Evolutionary conservation across 2,888 invertebrate species (phyloP), one percentile per base, ranked within the genome.

Genomic region (Eutolmus rufibarbis): DNA sequence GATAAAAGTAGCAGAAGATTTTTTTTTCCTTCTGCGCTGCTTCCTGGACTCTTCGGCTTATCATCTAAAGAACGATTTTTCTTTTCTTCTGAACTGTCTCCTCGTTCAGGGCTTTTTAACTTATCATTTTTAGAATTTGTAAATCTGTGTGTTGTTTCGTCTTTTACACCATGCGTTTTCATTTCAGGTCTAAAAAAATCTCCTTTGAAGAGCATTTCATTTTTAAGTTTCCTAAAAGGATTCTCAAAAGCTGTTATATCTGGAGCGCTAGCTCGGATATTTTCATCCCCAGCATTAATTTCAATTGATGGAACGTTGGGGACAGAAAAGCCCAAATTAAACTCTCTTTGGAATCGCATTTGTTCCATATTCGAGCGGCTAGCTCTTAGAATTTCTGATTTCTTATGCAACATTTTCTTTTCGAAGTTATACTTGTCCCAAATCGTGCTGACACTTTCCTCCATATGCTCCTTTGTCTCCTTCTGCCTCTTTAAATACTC

Each of bases 401-500:
- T 89, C 86, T 87, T 88, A 46, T 89, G 88, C 56, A 89, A 37
- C 40, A 89, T 82, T 40, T 86, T 86, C 87, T 89, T 89, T 76
- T 89, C 90, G 1, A 88, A 87, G 1, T 87, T 87, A 87, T 90
- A 90, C 74, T 88, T 89, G 57, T 89, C 88, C 89, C 88, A 89
- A 88, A 90, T 89, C 82, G 88, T 86, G 87, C 86, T 81, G 19
- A 87, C 88, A 86, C 37, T 89, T 56, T 86, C 89, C 57, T 87
- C 88, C 34, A 88, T 34, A 51, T 89, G 86, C 82, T 88, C 81
- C 77, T 90, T 90, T 37, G 90, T 89, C 3, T 86, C 74, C 4
- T 89, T 89, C 56, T 91, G 90, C 12, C 90, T 89, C 56, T 91
- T 90, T 81, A 92, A 78, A 86, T 92, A 92, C 3, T 89, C 89